A percentile compares a stretch with the other conserved stretches of the same genome.
Evolutionary conservation across 2,888 invertebrate species (phyloP).

Genomic region (Lepetodrilus schrolli): DNA sequence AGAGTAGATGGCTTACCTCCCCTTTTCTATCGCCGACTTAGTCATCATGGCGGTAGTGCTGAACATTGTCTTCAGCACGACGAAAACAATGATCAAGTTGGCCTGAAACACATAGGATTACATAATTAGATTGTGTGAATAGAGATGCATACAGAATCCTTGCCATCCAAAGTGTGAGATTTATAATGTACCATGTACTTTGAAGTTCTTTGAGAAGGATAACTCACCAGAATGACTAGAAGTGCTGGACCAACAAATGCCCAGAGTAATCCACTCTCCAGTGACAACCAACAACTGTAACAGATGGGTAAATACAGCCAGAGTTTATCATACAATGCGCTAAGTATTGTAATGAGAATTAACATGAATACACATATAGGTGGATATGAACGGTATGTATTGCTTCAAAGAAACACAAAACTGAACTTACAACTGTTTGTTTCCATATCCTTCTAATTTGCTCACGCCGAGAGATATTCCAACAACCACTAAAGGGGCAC

Average conservation of each 20-base stretch:
- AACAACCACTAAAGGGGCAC: slow-evolving; percentile 54
- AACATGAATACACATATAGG: not conserved
- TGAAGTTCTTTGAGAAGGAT: not conserved
- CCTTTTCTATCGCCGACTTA: slow-evolving; percentile 52
- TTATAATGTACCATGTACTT: not conserved
- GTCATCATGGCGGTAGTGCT: slow-evolving; percentile 54
- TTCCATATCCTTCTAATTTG: slow-evolving; percentile 58
- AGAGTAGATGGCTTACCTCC: slow-evolving; percentile 49
- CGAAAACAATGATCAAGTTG: slow-evolving; percentile 53
- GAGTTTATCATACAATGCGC: no score
- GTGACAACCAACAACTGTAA: slow-evolving; percentile 64
- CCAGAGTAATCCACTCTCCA: slow-evolving; percentile 54
- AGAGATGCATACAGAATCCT: not conserved
- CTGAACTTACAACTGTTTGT: slow-evolving; percentile 53
- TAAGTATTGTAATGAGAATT: not conserved
- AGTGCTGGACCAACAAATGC: slow-evolving; percentile 65
- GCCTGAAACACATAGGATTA: slow-evolving; percentile 45
- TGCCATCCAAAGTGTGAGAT: no score
- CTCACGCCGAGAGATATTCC: slow-evolving; percentile 52
- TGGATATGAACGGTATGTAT: not conserved
- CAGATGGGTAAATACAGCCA: not conserved
- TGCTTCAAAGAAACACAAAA: not conserved
- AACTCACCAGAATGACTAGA: slow-evolving; percentile 56
- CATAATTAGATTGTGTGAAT: not conserved
- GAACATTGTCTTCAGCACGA: slow-evolving; percentile 54